phyloP scores from a whole-genome alignment of 2,888 invertebrate species.

The Alentia gelatinosa region DNA sequence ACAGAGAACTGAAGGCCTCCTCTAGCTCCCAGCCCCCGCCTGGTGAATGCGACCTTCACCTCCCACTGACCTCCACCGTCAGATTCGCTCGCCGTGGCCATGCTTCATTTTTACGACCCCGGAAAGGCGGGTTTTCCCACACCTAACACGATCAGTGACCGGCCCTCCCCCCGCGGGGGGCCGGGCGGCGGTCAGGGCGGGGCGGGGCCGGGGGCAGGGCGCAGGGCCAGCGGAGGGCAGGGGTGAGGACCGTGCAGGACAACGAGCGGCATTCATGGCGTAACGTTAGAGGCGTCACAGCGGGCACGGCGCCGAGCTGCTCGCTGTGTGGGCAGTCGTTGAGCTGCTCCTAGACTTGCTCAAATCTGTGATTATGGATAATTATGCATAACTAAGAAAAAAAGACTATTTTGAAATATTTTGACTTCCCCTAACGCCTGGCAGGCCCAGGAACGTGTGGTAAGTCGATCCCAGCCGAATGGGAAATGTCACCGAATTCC shows the following conservation, averaged over 20 bases:
- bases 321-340: background rate
- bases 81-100: background rate
- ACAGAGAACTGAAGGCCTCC: too few relatives aligned
- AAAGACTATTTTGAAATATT: too few relatives aligned
- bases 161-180: background rate
- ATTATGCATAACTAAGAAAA: too few relatives aligned
- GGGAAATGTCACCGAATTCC: too few relatives aligned
- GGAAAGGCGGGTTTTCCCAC: background rate
- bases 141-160: background rate
- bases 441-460: too few relatives aligned
- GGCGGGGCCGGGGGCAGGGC: background rate
- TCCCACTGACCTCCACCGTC: background rate
- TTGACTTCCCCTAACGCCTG: too few relatives aligned
- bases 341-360: too few relatives aligned
- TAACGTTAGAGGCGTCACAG: background rate
- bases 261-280: background rate
- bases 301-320: background rate
- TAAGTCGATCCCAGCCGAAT: too few relatives aligned
- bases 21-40: too few relatives aligned
- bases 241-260: background rate
- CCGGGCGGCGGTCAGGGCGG: background rate
- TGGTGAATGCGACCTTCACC: too few relatives aligned
- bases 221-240: background rate
- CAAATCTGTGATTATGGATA: too few relatives aligned
- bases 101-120: constrained; percentile 13